phyloP scores from a whole-genome alignment of 2,113 vertebrate species.

The Erythrocercus mccallii region DNA sequence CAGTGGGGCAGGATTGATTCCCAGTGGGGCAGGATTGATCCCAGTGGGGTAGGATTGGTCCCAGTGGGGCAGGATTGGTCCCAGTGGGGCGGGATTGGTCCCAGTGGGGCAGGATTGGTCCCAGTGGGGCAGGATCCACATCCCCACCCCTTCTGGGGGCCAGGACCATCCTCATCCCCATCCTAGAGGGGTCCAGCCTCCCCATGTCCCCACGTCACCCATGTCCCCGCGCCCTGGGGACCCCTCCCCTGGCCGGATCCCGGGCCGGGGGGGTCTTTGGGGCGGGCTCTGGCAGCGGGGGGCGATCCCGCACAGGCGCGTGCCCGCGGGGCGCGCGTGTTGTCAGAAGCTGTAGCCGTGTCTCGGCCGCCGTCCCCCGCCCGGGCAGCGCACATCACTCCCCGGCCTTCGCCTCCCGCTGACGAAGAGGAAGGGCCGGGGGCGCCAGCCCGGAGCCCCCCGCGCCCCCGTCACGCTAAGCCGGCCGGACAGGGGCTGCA shows the following conservation, averaged over 20 bases:
- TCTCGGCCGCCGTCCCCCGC: neutral
- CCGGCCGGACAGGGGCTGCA: conserved; percentile 30
- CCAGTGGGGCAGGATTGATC: rapidly evolving
- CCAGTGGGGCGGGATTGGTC: neutral
- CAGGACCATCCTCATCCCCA: neutral
- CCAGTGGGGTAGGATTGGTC: neutral
- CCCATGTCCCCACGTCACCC: neutral
- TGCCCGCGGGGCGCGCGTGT: neutral
- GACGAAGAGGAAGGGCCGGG: conserved; percentile 41
- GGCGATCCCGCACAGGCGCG: neutral
- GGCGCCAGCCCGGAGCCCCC: conserved; percentile 7
- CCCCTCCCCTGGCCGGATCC: neutral
- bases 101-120: neutral
- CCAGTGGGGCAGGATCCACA: neutral
- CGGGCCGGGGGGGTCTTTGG: rapidly evolving
- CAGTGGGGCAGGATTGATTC: rapidly evolving
- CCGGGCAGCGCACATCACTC: conserved; percentile 22
- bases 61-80: neutral
- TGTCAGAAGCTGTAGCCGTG: conserved; percentile 42
- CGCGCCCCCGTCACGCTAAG: conserved; percentile 27
- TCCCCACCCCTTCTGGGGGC: rapidly evolving
- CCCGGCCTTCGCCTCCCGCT: conserved; percentile 28
- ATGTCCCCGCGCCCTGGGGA: rapidly evolving
- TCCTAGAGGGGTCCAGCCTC: neutral
- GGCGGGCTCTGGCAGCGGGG: neutral